phyloP scores from a whole-genome alignment of 1,140 invertebrate species.

The Micrasema longulum region DNA sequence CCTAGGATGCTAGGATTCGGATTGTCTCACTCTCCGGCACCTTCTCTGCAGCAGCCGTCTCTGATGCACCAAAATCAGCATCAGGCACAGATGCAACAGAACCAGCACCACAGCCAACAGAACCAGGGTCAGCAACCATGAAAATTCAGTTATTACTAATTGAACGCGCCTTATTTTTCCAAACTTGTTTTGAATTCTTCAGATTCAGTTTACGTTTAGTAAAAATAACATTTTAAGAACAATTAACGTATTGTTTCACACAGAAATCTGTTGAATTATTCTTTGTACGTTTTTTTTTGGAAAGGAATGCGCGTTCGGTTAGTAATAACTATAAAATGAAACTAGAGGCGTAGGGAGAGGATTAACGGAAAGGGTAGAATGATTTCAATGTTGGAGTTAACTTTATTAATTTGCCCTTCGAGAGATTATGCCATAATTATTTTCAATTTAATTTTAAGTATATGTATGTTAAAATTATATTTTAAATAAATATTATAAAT shows the following conservation, averaged over 20 bases:
- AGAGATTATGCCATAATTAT: constrained; percentile 43
- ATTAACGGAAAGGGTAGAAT: background rate
- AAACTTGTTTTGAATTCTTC: constrained; percentile 31
- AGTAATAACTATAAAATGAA: constrained; percentile 53
- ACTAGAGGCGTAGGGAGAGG: background rate
- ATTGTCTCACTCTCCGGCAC: constrained; percentile 61
- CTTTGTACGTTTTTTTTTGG: constrained; percentile 46
- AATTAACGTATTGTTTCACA: constrained; percentile 23
- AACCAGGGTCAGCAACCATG: constrained; percentile 60
- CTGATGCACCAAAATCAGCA: constrained; percentile 62
- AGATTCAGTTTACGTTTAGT: constrained; percentile 20
- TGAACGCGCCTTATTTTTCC: constrained; percentile 59
- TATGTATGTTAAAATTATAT: constrained; percentile 30
- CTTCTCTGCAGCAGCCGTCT: constrained; percentile 59
- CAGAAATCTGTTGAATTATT: constrained; percentile 12
- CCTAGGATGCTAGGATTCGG: constrained; percentile 67
- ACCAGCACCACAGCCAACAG: constrained; percentile 66
- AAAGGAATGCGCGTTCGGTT: constrained; percentile 51
- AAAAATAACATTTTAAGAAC: constrained; percentile 9
- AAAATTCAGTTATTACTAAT: constrained; percentile 70
- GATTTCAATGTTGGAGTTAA: constrained; percentile 36
- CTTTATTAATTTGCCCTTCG: constrained; percentile 36
- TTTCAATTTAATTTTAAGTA: constrained; percentile 29
- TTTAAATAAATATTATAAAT: constrained; percentile 27
- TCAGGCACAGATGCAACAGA: constrained; percentile 54